Base-by-base conservation (phyloP, 2,797 vertebrate species). In the Lepus townsendii region DNA sequence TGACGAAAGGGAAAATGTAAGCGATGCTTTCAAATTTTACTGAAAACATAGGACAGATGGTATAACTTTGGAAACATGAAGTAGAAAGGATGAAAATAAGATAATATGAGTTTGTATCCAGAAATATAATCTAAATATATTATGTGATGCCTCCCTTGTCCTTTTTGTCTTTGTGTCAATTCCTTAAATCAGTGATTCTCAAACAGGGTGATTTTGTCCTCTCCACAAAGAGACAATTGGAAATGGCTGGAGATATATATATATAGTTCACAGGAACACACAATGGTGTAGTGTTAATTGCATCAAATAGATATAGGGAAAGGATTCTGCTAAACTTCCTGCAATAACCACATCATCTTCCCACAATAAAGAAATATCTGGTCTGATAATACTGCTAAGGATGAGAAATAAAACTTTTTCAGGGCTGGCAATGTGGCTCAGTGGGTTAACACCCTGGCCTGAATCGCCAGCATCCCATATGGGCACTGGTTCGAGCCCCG, bases 41-140 rank as follows among this genome's bases (percentile, higher is more conserved):
- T 89, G 71, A 12, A 68, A 6, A 12, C 12, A 88, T 78, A 62
- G 13, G 82, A 66, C 1, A 83, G 22, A 50, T 30, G 8, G 13
- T 72, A 77, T 8, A 80, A 84, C 1, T 68, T 92, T 83, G 63
- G 87, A 91, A 92, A 85, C 82, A 76, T 30, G 17, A 79, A 7
- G 4, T 52, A 9, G 22, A 91, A 17, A 72, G 12, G 2, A n/a
- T 47, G 13, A 73, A 38, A 42, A 54, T 62, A 42, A 77, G 4
- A 35, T 6, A 54, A 57, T 90, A 65, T 75, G 11, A 85, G 42
- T 77, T 83, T 62, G n/a, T 27, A 69, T 54, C 38, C 86, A 30
- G 50, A 7, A 92, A 69, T 68, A 69, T 2, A 79, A 42, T 17
- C 47, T 27, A 80, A 72, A 4, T 86, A 3, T 2, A 78, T 10